phyloP scores from a whole-genome alignment of 2,797 vertebrate species.

The Pelodytes ibericus region DNA sequence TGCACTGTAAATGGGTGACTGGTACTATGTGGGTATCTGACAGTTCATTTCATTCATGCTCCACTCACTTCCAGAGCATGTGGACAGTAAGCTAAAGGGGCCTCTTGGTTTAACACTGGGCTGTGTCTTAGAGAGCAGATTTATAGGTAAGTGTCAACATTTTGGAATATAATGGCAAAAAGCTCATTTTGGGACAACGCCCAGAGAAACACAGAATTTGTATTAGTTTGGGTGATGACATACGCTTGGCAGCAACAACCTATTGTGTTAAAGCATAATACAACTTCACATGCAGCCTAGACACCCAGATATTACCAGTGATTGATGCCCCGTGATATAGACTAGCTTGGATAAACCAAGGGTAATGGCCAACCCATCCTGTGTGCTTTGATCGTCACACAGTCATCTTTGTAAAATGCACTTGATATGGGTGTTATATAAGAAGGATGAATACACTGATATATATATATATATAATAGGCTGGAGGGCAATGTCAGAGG shows the following conservation, averaged over 20 bases:
- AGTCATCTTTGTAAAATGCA: too few relatives aligned
- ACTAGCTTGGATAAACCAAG: too few relatives aligned
- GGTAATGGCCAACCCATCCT: too few relatives aligned
- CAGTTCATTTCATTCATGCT: conserved; percentile 59
- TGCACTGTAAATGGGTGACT: conserved; percentile 41
- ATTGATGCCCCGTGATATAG: too few relatives aligned
- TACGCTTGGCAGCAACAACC: background rate
- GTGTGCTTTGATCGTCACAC: too few relatives aligned
- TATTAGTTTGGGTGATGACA: background rate
- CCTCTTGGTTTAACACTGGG: conserved; percentile 7
- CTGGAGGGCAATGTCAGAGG: too few relatives aligned
- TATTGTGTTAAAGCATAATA: too few relatives aligned
- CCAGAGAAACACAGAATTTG: background rate
- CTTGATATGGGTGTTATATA: too few relatives aligned
- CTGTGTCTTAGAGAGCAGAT: background rate
- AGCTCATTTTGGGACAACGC: background rate
- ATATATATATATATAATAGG: too few relatives aligned
- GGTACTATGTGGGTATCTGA: conserved; percentile 45
- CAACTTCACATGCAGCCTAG: too few relatives aligned
- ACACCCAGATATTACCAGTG: too few relatives aligned
- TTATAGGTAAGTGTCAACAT: conserved; percentile 18
- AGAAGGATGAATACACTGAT: too few relatives aligned
- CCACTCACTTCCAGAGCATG: conserved; percentile 47
- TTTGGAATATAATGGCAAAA: background rate
- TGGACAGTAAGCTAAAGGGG: conserved; percentile 1